Evolutionary conservation across 2,888 invertebrate genomes (phyloP).

Genomic region (Leptinotarsa juncta): DNA sequence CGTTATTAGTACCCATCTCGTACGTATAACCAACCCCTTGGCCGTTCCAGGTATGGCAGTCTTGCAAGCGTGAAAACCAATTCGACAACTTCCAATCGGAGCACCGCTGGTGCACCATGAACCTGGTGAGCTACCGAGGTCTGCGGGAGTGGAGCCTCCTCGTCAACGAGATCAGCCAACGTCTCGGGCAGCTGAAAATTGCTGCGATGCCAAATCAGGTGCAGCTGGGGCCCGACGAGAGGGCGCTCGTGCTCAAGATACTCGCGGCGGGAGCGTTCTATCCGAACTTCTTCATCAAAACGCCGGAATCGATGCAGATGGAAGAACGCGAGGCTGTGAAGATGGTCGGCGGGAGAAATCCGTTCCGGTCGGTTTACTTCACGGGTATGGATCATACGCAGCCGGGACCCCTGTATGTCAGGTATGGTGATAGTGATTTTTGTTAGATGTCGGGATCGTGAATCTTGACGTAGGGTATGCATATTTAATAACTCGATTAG

Average conservation of each 20-base stretch:
- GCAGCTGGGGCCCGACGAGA: constrained; percentile 67
- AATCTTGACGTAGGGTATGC: too few relatives aligned
- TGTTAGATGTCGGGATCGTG: background rate
- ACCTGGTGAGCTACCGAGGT: constrained; percentile 78
- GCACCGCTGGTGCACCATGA: constrained; percentile 74
- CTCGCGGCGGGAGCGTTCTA: constrained; percentile 91
- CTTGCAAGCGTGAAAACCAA: constrained; percentile 51
- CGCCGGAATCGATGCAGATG: constrained; percentile 67
- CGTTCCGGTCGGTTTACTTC: constrained; percentile 80
- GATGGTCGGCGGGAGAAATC: constrained; percentile 78
- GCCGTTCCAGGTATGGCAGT: constrained; percentile 73
- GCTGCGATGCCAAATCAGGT: constrained; percentile 66
- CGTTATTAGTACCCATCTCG: background rate
- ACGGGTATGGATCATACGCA: constrained; percentile 72
- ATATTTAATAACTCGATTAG: too few relatives aligned
- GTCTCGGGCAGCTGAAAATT: constrained; percentile 74
- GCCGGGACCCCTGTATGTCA: constrained; percentile 77
- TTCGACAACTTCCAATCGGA: constrained; percentile 49
- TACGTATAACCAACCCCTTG: background rate
- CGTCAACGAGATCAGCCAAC: constrained; percentile 75
- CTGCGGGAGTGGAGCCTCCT: constrained; percentile 80
- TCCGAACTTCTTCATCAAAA: constrained; percentile 86
- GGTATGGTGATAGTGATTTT: constrained; percentile 43
- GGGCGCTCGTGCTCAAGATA: constrained; percentile 77
- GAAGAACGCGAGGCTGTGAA: constrained; percentile 77